Base-by-base conservation (phyloP, 2,113 vertebrate genomes). In the Zosterops borbonicus region DNA sequence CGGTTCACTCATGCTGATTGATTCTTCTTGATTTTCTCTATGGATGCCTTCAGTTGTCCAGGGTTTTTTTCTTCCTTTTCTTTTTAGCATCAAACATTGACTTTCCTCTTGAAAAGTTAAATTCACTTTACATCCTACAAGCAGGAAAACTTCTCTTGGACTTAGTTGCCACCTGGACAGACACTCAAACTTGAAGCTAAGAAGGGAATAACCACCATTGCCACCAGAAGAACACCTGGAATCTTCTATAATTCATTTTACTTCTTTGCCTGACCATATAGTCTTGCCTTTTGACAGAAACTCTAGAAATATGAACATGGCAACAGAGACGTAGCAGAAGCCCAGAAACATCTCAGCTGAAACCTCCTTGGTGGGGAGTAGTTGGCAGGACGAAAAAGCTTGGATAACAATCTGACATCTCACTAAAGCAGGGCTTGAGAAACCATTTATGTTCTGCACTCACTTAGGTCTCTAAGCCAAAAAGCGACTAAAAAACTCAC, bases 51-150 rank as follows among this genome's bases (percentile, higher is more conserved):
- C 35, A 9, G 5, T 27, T 7, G 1, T 14, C 5, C 19, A 31
- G 33, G 11, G 2, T 0, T 58, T 50, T 55, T 47, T 44, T 9
- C 2, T 4, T 12, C 3, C 3, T 2, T 16, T 29, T 55, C 8
- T 17, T 63, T 60, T 77, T 56, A 62, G 19, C 27, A 49, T 6
- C 41, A 78, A 55, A 35, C 46, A 23, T 10, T 35, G 22, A 60
- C 6, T 74, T 89, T 49, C 22, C 11, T 33, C 46, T 44, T 75
- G 14, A 12, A 49, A 70, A 50, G 5, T 62, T 33, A 20, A 83
- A 80, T 47, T 76, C 11, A 25, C 9, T 44, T 55, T 49, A 49
- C 6, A 18, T 33, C 14, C 44, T 73, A 11, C 22, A 37, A 14
- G 14, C 27, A 37, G 22, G 25, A 41, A 6, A 80, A 31, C 5